Percentiles rank a stretch among this genome's conserved stretches.
These are phyloP conservation scores for Aix galericulata DNA, from an alignment of 2,113 vertebrate species.

Conservation along the genomic window DNA sequence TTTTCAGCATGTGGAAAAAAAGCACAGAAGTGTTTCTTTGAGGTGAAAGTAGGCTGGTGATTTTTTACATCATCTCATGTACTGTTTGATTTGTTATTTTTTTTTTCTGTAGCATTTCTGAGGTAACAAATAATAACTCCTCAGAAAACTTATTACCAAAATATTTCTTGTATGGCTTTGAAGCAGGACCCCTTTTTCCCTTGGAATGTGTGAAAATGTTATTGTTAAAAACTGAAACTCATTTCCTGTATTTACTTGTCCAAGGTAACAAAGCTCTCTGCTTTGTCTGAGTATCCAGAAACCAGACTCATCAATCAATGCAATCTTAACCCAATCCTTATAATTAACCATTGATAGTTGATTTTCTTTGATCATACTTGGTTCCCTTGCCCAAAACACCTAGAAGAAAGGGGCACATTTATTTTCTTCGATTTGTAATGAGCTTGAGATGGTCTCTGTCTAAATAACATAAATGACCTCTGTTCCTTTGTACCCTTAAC, in stretches of 20 bases:
- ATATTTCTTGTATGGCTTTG: not conserved
- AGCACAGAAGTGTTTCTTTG: not conserved
- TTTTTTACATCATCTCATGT: not conserved
- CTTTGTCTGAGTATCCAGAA: not conserved
- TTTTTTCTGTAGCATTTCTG: not conserved
- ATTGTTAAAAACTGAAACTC: not conserved
- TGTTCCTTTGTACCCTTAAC: not conserved
- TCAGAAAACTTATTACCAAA: not conserved
- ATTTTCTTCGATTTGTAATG: not conserved
- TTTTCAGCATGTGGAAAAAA: not conserved
- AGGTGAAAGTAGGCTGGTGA: not conserved
- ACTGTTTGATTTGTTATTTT: not conserved
- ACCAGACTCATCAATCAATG: accelerated
- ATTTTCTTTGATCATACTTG: not conserved
- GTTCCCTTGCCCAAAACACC: not conserved
- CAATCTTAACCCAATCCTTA: not conserved
- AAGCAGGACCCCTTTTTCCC: not conserved
- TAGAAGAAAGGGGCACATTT: not conserved
- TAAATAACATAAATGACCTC: not conserved
- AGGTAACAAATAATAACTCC: not conserved
- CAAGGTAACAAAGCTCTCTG: not conserved
- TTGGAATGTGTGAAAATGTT: not conserved
- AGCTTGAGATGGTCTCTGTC: not conserved
- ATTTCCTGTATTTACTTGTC: not conserved
- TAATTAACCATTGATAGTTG: not conserved